These are phyloP conservation scores for Erebia palarica DNA, from an alignment of 2,888 invertebrate genomes.

Conservation along the genomic window DNA sequence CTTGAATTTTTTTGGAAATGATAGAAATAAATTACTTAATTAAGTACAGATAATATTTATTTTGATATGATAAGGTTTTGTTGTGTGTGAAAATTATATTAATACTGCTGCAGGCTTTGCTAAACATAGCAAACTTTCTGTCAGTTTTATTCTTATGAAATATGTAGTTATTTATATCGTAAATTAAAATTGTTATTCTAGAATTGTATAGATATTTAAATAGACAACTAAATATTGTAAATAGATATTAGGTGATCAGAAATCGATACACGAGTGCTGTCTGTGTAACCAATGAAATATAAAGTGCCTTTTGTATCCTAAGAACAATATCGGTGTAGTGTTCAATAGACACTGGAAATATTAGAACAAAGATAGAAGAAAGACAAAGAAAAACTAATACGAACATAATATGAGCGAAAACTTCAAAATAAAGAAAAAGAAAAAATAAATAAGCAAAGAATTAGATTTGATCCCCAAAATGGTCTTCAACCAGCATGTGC, in stretches of 20 bases:
- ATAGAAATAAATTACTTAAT: neutral
- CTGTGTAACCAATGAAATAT: constrained; percentile 47
- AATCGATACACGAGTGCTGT: constrained; percentile 38
- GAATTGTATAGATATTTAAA: constrained; percentile 19
- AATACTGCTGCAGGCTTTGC: neutral
- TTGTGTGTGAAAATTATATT: neutral
- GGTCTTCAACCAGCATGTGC: too few species aligned
- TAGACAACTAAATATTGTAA: constrained; percentile 31
- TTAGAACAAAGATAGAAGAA: neutral
- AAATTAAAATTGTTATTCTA: constrained; percentile 8
- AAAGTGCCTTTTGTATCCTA: constrained; percentile 52
- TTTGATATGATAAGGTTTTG: neutral
- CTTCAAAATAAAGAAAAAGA: too few species aligned
- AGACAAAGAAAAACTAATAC: too few species aligned
- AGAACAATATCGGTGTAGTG: constrained; percentile 14
- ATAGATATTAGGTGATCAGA: constrained; percentile 28
- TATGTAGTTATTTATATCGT: constrained; percentile 12
- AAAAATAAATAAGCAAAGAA: too few species aligned
- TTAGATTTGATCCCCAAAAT: too few species aligned
- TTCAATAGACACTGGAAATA: neutral
- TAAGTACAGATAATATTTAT: neutral
- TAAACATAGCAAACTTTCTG: neutral
- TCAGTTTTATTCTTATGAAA: neutral
- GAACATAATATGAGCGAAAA: too few species aligned
- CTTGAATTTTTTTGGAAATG: neutral